Evolutionary conservation across 2,797 vertebrate species (phyloP).

Genomic region (Onychomys torridus): DNA sequence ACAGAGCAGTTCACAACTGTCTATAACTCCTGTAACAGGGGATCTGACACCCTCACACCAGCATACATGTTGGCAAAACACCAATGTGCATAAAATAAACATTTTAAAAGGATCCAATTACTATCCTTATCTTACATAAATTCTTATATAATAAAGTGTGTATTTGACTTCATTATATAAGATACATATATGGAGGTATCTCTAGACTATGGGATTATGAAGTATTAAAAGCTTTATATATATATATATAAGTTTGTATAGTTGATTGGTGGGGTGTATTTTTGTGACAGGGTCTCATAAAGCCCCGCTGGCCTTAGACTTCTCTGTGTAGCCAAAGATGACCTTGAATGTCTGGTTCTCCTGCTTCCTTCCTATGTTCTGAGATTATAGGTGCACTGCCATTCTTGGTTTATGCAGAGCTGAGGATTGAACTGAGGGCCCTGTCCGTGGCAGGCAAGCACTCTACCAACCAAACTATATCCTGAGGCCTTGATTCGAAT

Average conservation of each 20-base stretch:
- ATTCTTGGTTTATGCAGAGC: neutral
- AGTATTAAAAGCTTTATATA: neutral
- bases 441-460: neutral
- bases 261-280: neutral
- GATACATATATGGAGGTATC: neutral
- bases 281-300: neutral
- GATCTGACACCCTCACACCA: neutral
- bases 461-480: neutral
- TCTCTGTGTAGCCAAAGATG: neutral
- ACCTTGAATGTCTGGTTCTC: neutral
- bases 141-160: neutral
- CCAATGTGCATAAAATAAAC: neutral
- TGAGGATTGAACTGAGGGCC: neutral
- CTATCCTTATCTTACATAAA: neutral
- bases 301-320: neutral
- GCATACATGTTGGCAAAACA: neutral
- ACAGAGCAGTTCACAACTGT: neutral
- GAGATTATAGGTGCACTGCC: neutral
- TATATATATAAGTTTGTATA: constrained; percentile 3
- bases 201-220: neutral
- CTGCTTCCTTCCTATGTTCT: neutral
- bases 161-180: neutral
- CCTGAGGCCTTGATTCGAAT: neutral
- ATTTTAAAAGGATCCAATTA: neutral
- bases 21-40: neutral